A percentile compares a stretch with the other conserved stretches of the same genome.
Conservation (phyloP, 2,797 vertebrate species). For the Neopelma chrysocephalum region DNA sequence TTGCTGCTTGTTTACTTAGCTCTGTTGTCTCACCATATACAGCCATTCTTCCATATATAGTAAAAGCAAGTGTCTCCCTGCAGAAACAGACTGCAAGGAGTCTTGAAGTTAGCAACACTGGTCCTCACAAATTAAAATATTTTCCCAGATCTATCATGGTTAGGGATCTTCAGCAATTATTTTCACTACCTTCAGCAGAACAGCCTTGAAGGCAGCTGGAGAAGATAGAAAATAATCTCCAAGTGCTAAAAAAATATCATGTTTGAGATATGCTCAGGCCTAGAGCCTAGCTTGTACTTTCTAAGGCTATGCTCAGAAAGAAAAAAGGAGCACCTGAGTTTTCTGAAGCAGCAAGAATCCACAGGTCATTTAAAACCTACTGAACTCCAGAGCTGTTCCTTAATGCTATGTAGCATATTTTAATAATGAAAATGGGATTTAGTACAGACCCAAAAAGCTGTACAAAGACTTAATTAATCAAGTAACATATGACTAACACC, state of each 20-base stretch:
- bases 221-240: not conserved
- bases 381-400: not conserved
- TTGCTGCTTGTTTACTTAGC: not conserved
- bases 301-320: not conserved
- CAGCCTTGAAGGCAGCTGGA: not conserved
- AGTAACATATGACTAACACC: not conserved
- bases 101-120: not conserved
- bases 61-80: not conserved
- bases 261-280: not conserved
- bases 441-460: not conserved
- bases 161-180: not conserved
- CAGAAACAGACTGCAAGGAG: not conserved
- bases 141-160: not conserved
- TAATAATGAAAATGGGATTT: not conserved
- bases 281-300: not conserved
- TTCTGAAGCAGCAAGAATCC: not conserved
- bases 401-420: not conserved
- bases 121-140: not conserved
- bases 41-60: slow-evolving; percentile 5
- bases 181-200: not conserved
- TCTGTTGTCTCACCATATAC: not conserved
- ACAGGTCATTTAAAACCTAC: not conserved
- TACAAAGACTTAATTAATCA: not conserved
- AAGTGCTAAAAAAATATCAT: not conserved
- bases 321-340: not conserved